These are phyloP conservation scores for Grallaria varia DNA, from an alignment of 2,113 vertebrate species.

Conservation along the genomic window DNA sequence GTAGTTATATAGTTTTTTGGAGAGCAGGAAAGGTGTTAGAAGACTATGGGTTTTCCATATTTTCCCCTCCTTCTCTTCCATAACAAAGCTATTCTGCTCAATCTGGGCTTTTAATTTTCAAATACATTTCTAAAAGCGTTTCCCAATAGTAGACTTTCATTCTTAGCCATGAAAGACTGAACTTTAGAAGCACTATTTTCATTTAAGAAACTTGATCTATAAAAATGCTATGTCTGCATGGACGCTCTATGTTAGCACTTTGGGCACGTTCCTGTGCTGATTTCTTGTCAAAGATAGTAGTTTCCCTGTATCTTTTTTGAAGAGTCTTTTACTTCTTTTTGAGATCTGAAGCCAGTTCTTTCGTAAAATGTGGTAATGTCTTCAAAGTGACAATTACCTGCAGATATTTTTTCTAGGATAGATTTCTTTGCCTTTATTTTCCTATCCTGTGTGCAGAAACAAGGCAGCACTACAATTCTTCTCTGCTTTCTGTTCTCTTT, in stretches of 20 bases:
- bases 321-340: neutral
- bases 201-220: neutral
- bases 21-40: neutral
- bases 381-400: constrained; percentile 20
- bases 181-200: neutral
- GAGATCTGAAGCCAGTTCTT: neutral
- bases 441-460: neutral
- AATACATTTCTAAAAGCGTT: neutral
- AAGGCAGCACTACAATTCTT: neutral
- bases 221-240: neutral
- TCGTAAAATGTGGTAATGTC: neutral
- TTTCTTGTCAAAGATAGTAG: neutral
- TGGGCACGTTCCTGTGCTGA: neutral
- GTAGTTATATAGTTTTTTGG: neutral
- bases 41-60: neutral
- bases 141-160: neutral
- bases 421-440: neutral
- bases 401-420: constrained; percentile 1
- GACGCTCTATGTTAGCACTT: neutral
- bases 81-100: neutral
- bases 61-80: too few relatives aligned
- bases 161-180: neutral
- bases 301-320: neutral
- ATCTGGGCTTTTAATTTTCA: neutral
- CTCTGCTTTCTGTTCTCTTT: neutral